These are phyloP conservation scores for Luidia sarsii DNA, from an alignment of 53 echinoderm and acorn worm genomes.

Conservation along the genomic window DNA sequence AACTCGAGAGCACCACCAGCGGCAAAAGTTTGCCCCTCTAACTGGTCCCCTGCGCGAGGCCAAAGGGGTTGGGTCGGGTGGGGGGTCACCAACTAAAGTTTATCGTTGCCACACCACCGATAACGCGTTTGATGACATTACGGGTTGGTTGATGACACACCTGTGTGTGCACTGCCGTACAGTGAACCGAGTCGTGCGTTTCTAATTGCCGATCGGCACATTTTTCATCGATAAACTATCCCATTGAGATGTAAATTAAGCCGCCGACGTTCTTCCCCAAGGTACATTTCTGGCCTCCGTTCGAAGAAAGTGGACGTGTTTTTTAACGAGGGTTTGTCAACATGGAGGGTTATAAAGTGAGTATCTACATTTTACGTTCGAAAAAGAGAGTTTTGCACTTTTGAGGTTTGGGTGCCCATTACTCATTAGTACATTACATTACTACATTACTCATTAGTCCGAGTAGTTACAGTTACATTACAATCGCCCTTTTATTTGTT, in stretches of 20 bases:
- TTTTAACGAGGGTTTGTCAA: not conserved
- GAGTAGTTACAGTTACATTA: too few relatives aligned
- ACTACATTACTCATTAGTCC: too few relatives aligned
- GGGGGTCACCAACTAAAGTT: conserved; percentile 32
- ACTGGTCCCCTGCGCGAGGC: conserved; percentile 15
- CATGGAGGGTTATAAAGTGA: conserved; percentile 41
- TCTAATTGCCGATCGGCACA: too few relatives aligned
- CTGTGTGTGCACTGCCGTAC: not conserved
- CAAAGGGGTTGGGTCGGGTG: not conserved
- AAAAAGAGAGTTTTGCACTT: not conserved
- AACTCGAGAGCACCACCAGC: too few relatives aligned
- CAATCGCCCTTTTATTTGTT: too few relatives aligned
- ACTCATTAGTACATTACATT: not conserved
- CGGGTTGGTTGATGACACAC: not conserved
- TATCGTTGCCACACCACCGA: conserved; percentile 50
- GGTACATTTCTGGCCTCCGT: too few relatives aligned
- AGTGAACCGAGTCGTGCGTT: too few relatives aligned
- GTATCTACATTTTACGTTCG: conserved; percentile 37
- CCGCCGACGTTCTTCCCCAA: too few relatives aligned
- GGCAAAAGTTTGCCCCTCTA: not conserved
- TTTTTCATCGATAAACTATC: too few relatives aligned
- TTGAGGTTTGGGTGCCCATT: not conserved
- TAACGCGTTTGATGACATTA: not conserved
- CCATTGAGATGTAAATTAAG: too few relatives aligned
- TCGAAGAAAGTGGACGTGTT: not conserved